Conservation (phyloP, 2,888 invertebrate genomes). For the Lagria hirta region DNA sequence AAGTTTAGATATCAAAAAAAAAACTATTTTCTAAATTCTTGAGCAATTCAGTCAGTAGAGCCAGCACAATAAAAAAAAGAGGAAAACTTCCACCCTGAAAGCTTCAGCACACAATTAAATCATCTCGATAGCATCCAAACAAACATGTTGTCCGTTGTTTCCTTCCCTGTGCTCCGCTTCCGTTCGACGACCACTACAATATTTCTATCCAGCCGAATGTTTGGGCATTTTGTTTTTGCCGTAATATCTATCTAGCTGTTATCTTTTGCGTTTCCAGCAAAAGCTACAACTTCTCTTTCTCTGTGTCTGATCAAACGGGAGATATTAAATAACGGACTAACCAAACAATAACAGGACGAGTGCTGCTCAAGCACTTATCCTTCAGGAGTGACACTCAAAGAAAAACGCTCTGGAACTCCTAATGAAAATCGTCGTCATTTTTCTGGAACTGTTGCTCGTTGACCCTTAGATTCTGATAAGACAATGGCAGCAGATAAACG, state of each 20-base stretch:
- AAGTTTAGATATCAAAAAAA: too few relatives aligned
- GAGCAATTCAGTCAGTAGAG: too few relatives aligned
- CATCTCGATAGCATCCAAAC: slow-evolving; percentile 25
- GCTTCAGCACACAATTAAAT: slow-evolving; percentile 23
- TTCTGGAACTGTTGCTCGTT: slow-evolving; percentile 4
- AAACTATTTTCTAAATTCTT: too few relatives aligned
- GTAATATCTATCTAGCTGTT: slow-evolving; percentile 34
- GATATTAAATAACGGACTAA: slow-evolving; percentile 40
- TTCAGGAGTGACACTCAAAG: slow-evolving; percentile 20
- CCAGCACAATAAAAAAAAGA: too few relatives aligned
- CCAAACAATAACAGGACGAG: slow-evolving; percentile 33
- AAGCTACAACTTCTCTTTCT: slow-evolving; percentile 34
- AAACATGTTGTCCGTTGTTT: slow-evolving; percentile 24
- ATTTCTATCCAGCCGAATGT: slow-evolving; percentile 26
- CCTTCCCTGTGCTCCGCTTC: slow-evolving; percentile 23
- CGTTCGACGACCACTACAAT: slow-evolving; percentile 25
- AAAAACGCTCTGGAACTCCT: slow-evolving; percentile 12
- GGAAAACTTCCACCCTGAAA: too few relatives aligned
- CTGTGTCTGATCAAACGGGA: slow-evolving; percentile 33
- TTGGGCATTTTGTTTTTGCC: slow-evolving; percentile 33
- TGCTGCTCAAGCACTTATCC: slow-evolving; percentile 20
- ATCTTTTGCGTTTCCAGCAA: slow-evolving; percentile 36
- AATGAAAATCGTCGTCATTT: slow-evolving; percentile 11
- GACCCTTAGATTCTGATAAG: slow-evolving; percentile 5
- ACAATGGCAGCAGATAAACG: not conserved